Base-by-base conservation (phyloP, 2,113 vertebrate species). In the Camelus dromedarius region DNA sequence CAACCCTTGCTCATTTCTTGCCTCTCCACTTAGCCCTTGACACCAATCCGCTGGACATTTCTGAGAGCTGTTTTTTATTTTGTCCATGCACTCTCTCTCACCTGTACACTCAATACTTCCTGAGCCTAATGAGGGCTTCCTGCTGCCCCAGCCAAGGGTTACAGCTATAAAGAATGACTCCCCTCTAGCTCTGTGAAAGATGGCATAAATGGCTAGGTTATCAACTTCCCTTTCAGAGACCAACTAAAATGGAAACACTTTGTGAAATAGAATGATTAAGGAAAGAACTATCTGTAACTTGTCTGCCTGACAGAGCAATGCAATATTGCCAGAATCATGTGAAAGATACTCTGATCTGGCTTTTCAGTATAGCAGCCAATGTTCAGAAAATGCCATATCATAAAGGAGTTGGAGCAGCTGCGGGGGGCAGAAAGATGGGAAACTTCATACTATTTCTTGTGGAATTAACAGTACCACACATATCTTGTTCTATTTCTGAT, bases 301-400 rank as follows among this genome's bases (percentile, higher is more conserved):
- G 0, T 91, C 54, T 92, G 13, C 30, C 32, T 79, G n/a, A 14
- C 8, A 30, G 8, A 73, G 19, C 15, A 67, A 46, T n/a, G 16
- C 5, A 67, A 38, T 26, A 30, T 67, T 85, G 56, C 20, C n/a
- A 89, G 50, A 72, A 38, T 22, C 13, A 35, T 32, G 16, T 19
- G 2, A 96, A 75, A 89, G 12, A 79, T 84, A 80, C 30, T 80
- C 48, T 80, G 32, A 79, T 4, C 42, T 69, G 26, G 52, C 35
- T 56, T 32, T 87, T 88, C 26, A 69, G 46, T 19, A 52, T 30
- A 73, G 20, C 38, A 54, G 8, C 22, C 14, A 46, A 20, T 42
- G 35, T 54, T n/a, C 32, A 69, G 32, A 52, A 87, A 75, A 85
- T 50, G 19, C 3, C 10, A 20, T 62, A 35, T 32, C 28, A 73